Percentiles rank a stretch among this genome's conserved stretches.
Conservation (phyloP, 2,113 vertebrate genomes). For the Pteronura brasiliensis region DNA sequence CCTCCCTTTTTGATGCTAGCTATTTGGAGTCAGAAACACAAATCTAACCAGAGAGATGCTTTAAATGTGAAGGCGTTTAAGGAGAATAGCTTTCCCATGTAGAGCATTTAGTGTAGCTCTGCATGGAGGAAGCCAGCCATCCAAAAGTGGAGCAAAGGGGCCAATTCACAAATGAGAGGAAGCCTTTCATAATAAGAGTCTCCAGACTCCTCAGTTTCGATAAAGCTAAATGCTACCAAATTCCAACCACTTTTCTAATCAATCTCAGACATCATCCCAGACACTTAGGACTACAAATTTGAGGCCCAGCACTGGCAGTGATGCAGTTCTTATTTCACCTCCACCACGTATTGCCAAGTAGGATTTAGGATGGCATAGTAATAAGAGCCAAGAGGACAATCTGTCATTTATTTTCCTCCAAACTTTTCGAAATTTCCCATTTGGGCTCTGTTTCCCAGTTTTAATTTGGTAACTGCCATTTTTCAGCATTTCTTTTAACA, state of each 20-base stretch:
- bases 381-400: conserved; percentile 81
- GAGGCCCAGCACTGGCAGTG: conserved; percentile 71
- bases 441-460: conserved; percentile 82
- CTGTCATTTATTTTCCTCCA: conserved; percentile 80
- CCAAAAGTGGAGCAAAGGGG: conserved; percentile 75
- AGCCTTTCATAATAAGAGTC: conserved; percentile 68
- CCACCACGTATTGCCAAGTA: conserved; percentile 65
- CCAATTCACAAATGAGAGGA: conserved; percentile 74
- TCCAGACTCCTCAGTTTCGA: conserved; percentile 74
- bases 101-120: conserved; percentile 75
- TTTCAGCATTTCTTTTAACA: conserved; percentile 84
- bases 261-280: conserved; percentile 71
- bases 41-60: conserved; percentile 58
- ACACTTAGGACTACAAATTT: conserved; percentile 75
- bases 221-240: conserved; percentile 71
- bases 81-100: conserved; percentile 73
- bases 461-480: conserved; percentile 86
- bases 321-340: conserved; percentile 76
- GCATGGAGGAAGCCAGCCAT: conserved; percentile 71
- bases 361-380: conserved; percentile 80
- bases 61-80: conserved; percentile 75
- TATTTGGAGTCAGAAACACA: conserved; percentile 63
- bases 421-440: conserved; percentile 86
- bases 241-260: conserved; percentile 58
- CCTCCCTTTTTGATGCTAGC: conserved; percentile 28